A percentile compares a stretch with the other conserved stretches of the same genome.
Evolutionary conservation across 2,797 vertebrate genomes (phyloP).

Genomic region (Rallus crepitans): DNA sequence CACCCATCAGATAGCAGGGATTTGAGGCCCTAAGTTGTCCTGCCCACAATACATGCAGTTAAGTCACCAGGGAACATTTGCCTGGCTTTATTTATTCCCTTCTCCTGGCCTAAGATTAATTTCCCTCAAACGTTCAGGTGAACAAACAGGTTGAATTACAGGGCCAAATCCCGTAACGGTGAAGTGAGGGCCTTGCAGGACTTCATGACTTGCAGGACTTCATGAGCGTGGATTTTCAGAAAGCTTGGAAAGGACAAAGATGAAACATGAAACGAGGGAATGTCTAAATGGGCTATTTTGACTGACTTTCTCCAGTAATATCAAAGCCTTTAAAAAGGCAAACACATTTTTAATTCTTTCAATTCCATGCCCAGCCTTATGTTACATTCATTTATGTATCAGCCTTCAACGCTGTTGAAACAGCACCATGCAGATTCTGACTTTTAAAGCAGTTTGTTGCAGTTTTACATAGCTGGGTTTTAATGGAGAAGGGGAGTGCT

Average conservation of each 20-base stretch:
- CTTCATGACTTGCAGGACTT: too few species aligned
- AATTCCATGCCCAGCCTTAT: background rate
- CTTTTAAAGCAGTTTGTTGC: background rate
- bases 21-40: background rate
- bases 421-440: background rate
- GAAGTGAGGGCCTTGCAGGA: background rate
- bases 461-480: too few species aligned
- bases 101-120: background rate
- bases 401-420: background rate
- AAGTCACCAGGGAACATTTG: background rate
- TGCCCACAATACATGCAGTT: background rate
- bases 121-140: background rate
- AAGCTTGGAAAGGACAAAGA: background rate
- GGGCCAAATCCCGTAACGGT: too few species aligned
- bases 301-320: background rate
- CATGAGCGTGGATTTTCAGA: rapidly evolving
- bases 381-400: background rate
- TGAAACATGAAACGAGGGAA: background rate
- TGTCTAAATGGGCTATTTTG: background rate
- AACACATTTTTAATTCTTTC: background rate
- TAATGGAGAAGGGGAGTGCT: too few species aligned
- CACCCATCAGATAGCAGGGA: background rate
- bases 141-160: background rate
- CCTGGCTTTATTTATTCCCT: background rate
- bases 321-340: background rate